These are phyloP conservation scores for Phenganax stokvisi DNA, from an alignment of 92 coral and sea anemone genomes.

Conservation along the genomic window DNA sequence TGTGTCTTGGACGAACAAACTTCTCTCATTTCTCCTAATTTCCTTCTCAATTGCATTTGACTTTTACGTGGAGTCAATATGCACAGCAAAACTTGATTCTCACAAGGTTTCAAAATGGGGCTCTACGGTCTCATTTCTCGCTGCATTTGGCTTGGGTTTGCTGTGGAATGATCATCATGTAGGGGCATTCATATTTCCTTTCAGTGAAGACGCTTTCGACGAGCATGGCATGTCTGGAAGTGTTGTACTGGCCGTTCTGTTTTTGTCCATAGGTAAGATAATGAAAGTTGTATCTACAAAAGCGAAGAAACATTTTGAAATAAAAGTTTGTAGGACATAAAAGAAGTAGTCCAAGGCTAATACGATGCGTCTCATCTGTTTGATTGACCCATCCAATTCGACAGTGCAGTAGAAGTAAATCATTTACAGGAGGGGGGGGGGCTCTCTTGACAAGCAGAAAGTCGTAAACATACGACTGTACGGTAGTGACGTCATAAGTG, in stretches of 20 bases:
- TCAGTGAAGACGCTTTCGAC: slow-evolving; percentile 60
- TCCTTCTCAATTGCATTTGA: slow-evolving; percentile 72
- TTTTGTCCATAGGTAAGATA: slow-evolving; percentile 73
- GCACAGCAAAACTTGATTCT: slow-evolving; percentile 76
- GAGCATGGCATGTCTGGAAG: slow-evolving; percentile 88
- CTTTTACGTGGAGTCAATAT: slow-evolving; percentile 90
- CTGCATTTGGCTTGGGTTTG: slow-evolving; percentile 65
- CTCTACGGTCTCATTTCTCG: slow-evolving; percentile 75
- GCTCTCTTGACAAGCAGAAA: too few relatives aligned
- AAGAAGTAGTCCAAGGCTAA: too few relatives aligned
- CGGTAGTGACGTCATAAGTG: too few relatives aligned
- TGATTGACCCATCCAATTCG: too few relatives aligned
- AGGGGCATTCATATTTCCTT: slow-evolving; percentile 27
- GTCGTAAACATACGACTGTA: too few relatives aligned
- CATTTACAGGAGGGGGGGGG: too few relatives aligned
- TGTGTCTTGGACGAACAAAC: slow-evolving; percentile 66
- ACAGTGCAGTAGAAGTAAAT: too few relatives aligned
- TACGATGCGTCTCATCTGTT: too few relatives aligned
- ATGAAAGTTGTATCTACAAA: too few relatives aligned
- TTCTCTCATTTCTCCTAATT: slow-evolving; percentile 63
- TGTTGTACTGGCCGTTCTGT: slow-evolving; percentile 72
- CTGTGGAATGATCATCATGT: slow-evolving; percentile 71
- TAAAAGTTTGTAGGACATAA: too few relatives aligned
- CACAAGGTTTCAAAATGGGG: slow-evolving; percentile 72
- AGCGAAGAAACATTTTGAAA: background rate